phyloP scores from a whole-genome alignment of 2,888 invertebrate genomes.

The Plusia festucae region DNA sequence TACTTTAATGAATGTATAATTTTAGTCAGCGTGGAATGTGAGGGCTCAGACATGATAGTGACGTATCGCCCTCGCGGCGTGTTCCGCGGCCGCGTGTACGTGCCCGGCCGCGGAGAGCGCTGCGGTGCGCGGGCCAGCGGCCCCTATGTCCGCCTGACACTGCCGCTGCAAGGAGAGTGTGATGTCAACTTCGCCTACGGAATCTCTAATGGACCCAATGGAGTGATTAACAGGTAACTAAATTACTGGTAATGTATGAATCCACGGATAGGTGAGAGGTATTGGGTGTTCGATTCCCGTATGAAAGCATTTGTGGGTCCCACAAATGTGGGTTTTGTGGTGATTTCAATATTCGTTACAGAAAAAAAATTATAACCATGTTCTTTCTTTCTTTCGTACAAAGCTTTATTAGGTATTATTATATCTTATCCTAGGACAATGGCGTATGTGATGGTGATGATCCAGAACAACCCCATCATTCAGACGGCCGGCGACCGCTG shows the following conservation, averaged over 20 bases:
- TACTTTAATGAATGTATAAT: no score
- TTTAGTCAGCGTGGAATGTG: conserved; percentile 94
- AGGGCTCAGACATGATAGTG: conserved; percentile 91
- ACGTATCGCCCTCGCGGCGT: conserved; percentile 90
- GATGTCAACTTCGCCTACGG: conserved; percentile 89
- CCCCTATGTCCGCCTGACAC: conserved; percentile 85
- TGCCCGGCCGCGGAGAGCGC: conserved; percentile 93
- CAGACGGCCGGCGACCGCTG: conserved; percentile 95
- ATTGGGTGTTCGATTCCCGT: no score
- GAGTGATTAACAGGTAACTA: conserved; percentile 85
- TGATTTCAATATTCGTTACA: no score
- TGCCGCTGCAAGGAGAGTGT: conserved; percentile 90
- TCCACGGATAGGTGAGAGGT: no score
- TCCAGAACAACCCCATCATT: conserved; percentile 95
- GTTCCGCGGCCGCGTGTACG: conserved; percentile 94
- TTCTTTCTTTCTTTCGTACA: no score
- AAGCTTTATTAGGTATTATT: no score
- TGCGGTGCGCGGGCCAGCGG: conserved; percentile 90
- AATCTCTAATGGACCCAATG: conserved; percentile 80
- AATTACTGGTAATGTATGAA: no score
- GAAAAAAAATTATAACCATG: no score
- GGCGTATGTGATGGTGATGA: conserved; percentile 93
- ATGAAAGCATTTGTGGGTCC: no score
- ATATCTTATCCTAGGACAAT: conserved; percentile 89
- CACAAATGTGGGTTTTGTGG: no score